phyloP scores from a whole-genome alignment of 2,113 vertebrate genomes.

The Ochotona princeps region DNA sequence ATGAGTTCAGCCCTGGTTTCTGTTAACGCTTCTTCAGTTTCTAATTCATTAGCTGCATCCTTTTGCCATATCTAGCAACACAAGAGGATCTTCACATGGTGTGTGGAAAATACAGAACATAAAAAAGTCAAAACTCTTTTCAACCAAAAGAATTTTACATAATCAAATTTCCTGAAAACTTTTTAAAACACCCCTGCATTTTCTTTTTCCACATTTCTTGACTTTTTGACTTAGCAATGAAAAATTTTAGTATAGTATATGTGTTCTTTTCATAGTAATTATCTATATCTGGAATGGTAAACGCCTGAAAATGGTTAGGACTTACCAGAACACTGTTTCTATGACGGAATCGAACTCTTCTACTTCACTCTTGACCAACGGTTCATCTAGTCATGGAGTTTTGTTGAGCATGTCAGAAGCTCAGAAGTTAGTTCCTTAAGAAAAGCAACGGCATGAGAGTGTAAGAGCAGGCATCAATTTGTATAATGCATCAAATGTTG shows the following conservation, averaged over 20 bases:
- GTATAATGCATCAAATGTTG: not conserved
- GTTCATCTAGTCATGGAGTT: not conserved
- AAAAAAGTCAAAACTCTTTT: no score
- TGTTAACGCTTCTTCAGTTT: not conserved
- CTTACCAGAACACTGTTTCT: not conserved
- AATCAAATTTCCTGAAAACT: no score
- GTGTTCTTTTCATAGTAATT: not conserved
- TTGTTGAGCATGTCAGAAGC: not conserved
- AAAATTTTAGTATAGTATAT: not conserved
- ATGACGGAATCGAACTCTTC: not conserved
- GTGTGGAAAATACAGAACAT: no score
- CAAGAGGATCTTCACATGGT: no score
- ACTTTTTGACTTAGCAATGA: not conserved
- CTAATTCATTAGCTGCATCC: not conserved
- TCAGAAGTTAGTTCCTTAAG: not conserved
- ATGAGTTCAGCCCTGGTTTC: not conserved
- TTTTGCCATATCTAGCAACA: not conserved
- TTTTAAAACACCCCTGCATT: no score
- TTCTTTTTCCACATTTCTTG: not conserved
- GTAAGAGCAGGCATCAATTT: not conserved
- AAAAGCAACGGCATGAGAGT: not conserved
- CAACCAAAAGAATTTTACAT: no score
- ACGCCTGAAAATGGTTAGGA: not conserved
- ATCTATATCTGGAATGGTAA: not conserved
- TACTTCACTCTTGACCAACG: not conserved